Evolutionary conservation across 2,797 vertebrate genomes (phyloP), one percentile per base, ranked within the genome.

Genomic region (Kryptolebias ocellatus): DNA sequence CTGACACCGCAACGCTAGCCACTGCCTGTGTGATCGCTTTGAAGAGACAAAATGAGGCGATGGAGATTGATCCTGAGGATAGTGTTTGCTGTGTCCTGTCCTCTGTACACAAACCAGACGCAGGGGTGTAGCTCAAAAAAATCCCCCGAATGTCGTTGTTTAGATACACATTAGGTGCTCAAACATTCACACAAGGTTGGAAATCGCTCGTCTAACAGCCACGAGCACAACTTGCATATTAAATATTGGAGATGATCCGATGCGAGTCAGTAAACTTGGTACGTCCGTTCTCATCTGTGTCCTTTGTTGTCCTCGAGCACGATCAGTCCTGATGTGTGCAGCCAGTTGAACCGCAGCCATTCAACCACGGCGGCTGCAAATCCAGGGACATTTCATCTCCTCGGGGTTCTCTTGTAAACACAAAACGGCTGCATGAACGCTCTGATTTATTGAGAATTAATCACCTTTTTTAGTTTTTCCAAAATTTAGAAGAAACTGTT

Each of bases 251-350:
- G 50, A 4, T 54, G 70, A 70, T 80, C 60, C 45, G 81, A 83
- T 72, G 39, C 64, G 60, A 74, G 72, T 57, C 81, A 37, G 72
- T 53, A 83, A 79, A 67, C 88, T 65, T 66, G 3, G 64, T 74
- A 80, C 79, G 74, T 59, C 69, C 55, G 5, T 67, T 62, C 76
- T 79, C 80, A 73, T 83, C 69, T 65, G 70, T 78, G 78, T 77
- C 83, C 78, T 66, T 64, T 66, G 80, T 67, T 34, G 59, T 81
- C 82, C 78, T 77, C 44, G 11, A 75, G 71, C 28, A 15, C 20
- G 2, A 37, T 66, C 57, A 1, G 71, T 73, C 75, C 82, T 83
- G 83, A 88, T 80, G 81, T 76, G 88, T 90, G 87, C 85, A 86
- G 83, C 74, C 78, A 77, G 66, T 76, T 78, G 81, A 85, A 80